phyloP scores from a whole-genome alignment of 2,113 vertebrate genomes.

The Vulpes vulpes region DNA sequence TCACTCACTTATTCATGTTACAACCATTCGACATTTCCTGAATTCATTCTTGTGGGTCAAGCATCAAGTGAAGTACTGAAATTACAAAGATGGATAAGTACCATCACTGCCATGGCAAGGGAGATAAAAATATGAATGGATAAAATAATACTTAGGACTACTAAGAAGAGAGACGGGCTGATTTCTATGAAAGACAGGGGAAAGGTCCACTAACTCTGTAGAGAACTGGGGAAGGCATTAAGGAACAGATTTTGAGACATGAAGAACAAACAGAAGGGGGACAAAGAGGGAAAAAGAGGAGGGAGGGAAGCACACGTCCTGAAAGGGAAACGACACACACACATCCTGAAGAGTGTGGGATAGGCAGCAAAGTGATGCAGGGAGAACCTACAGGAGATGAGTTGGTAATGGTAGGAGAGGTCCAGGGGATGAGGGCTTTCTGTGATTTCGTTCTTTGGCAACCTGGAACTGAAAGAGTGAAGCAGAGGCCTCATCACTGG shows the following conservation, averaged over 20 bases:
- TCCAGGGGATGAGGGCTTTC: neutral
- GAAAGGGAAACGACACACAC: neutral
- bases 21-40: neutral
- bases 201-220: neutral
- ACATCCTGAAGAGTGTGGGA: too few relatives aligned
- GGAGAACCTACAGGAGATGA: fast-evolving
- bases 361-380: too few relatives aligned
- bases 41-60: neutral
- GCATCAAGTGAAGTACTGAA: neutral
- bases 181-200: neutral
- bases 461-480: neutral
- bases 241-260: neutral
- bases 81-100: neutral
- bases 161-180: neutral
- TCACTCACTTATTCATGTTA: neutral
- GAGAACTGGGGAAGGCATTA: neutral
- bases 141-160: neutral
- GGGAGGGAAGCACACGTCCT: fast-evolving
- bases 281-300: neutral
- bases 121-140: neutral
- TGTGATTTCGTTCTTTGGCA: neutral
- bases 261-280: neutral
- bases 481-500: neutral
- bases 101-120: neutral
- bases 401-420: too few relatives aligned